These are phyloP conservation scores for Hystrix cristata DNA, from an alignment of 2,113 vertebrate species.

Conservation along the genomic window DNA sequence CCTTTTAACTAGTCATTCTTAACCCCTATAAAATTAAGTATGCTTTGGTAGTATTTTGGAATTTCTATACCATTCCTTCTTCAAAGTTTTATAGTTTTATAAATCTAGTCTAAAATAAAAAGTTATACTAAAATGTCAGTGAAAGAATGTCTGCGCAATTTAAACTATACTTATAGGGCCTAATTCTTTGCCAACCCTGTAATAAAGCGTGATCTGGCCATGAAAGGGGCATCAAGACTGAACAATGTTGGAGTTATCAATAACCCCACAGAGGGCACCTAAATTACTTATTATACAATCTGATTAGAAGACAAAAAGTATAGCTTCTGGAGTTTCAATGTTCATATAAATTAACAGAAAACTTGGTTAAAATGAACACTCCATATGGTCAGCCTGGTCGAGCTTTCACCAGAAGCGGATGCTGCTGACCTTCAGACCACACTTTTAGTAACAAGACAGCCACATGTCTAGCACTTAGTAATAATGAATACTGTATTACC, in stretches of 20 bases:
- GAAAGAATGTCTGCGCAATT: conserved; percentile 34
- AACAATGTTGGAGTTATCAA: background rate
- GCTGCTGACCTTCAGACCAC: background rate
- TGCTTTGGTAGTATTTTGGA: background rate
- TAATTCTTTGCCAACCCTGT: conserved; percentile 2
- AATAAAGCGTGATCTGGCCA: background rate
- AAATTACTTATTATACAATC: background rate
- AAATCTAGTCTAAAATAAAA: conserved; percentile 53
- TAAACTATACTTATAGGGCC: background rate
- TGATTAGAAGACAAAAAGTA: background rate
- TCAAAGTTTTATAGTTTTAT: background rate
- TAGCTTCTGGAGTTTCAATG: conserved; percentile 32
- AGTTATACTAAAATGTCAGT: conserved; percentile 25
- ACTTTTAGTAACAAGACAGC: background rate
- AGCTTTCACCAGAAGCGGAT: background rate
- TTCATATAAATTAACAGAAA: background rate
- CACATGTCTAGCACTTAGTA: background rate
- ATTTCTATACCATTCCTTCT: conserved; percentile 31
- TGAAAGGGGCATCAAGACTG: background rate
- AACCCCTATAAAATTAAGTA: conserved; percentile 7
- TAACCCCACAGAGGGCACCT: background rate
- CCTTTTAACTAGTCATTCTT: background rate
- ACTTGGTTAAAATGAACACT: conserved; percentile 9
- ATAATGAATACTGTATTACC: conserved; percentile 85
- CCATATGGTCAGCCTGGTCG: background rate